phyloP scores from a whole-genome alignment of 2,113 vertebrate genomes.

The Hydrochoerus hydrochaeris region DNA sequence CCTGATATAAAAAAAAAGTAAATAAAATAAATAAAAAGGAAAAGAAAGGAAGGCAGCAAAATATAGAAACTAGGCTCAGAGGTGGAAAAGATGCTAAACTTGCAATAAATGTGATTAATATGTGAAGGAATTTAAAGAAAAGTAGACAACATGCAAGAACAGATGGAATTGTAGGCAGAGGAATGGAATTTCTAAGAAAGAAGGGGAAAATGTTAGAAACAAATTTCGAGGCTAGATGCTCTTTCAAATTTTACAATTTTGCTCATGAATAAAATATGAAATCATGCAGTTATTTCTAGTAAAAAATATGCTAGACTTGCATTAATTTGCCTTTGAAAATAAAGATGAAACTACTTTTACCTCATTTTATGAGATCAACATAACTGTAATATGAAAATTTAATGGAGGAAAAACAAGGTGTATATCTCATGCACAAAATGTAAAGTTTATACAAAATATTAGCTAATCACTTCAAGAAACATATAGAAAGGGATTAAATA shows the following conservation, averaged over 20 bases:
- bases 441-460: not conserved
- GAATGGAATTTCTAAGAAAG: not conserved
- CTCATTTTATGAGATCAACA: not conserved
- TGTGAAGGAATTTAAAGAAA: not conserved
- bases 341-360: not conserved
- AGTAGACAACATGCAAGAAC: not conserved
- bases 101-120: not conserved
- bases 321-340: not conserved
- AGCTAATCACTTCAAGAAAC: not conserved
- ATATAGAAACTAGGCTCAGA: not conserved
- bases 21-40: too few species aligned
- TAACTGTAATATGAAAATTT: not conserved
- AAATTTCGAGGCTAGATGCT: not conserved
- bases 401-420: not conserved
- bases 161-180: not conserved
- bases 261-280: not conserved
- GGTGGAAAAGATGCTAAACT: not conserved
- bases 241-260: not conserved
- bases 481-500: not conserved
- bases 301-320: not conserved
- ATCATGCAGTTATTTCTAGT: not conserved
- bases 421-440: not conserved
- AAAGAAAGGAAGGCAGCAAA: too few species aligned
- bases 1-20: too few species aligned
- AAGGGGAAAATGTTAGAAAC: not conserved